A percentile compares a stretch with the other conserved stretches of the same genome.
phyloP scores from a whole-genome alignment of 2,888 invertebrate genomes.

The Venustoraphidia nigricollis region DNA sequence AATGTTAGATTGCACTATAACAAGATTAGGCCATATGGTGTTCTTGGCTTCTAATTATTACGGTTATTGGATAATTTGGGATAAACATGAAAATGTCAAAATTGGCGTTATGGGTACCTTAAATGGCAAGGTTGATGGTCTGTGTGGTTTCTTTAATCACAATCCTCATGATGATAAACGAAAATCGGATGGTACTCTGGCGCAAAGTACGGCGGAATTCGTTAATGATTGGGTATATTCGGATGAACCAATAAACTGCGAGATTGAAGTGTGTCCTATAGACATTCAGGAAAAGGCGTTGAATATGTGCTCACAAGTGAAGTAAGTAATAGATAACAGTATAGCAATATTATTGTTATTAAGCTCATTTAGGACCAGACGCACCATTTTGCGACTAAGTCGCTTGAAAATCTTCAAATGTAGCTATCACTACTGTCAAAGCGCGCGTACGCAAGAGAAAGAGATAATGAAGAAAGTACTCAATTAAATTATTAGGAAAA shows the following conservation, averaged over 20 bases:
- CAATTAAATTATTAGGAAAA: slow-evolving; percentile 22
- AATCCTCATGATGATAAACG: slow-evolving; percentile 49
- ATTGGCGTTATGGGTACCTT: slow-evolving; percentile 52
- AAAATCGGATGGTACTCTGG: slow-evolving; percentile 46
- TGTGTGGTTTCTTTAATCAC: slow-evolving; percentile 66
- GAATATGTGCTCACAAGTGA: slow-evolving; percentile 50
- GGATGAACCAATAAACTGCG: slow-evolving; percentile 35
- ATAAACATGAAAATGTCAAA: slow-evolving; percentile 48
- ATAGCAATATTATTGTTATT: not conserved
- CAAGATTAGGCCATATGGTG: slow-evolving; percentile 50
- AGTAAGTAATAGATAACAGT: slow-evolving; percentile 28
- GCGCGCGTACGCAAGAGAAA: no score
- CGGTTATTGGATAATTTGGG: slow-evolving; percentile 60
- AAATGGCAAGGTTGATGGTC: slow-evolving; percentile 50
- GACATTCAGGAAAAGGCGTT: slow-evolving; percentile 46
- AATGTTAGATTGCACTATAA: slow-evolving; percentile 48
- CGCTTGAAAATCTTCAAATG: no score
- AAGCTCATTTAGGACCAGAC: not conserved
- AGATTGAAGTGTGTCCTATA: slow-evolving; percentile 42
- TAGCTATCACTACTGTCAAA: no score
- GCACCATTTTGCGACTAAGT: no score
- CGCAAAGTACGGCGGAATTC: slow-evolving; percentile 50
- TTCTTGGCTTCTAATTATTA: slow-evolving; percentile 52
- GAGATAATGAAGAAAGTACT: no score
- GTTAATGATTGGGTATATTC: slow-evolving; percentile 60